Evolutionary conservation across 2,888 invertebrate species (phyloP).

Genomic region (Archips crataeganus): DNA sequence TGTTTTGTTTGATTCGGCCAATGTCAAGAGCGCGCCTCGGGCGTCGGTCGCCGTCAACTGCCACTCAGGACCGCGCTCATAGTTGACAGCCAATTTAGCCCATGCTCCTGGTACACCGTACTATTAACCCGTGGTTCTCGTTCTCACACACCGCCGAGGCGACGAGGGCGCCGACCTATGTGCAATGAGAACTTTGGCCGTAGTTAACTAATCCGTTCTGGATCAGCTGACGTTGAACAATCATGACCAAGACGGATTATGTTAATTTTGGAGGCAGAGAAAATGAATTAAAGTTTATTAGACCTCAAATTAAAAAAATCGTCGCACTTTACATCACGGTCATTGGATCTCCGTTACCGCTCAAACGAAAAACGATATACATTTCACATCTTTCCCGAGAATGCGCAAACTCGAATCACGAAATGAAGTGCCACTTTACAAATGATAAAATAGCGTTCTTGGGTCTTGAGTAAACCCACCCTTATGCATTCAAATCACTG

Average conservation of each 20-base stretch:
- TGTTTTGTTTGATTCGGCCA: constrained; percentile 64
- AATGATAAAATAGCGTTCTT: not conserved
- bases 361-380: not conserved
- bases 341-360: not conserved
- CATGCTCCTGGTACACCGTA: constrained; percentile 60
- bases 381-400: not conserved
- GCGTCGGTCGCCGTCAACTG: constrained; percentile 52
- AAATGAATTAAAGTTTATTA: not conserved
- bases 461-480: constrained; percentile 2
- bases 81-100: constrained; percentile 84
- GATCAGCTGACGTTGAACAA: not conserved
- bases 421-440: not conserved
- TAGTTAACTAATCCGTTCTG: constrained; percentile 10
- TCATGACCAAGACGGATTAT: constrained; percentile 1
- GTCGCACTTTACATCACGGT: not conserved
- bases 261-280: not conserved
- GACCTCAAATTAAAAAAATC: not conserved
- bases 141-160: constrained; percentile 37
- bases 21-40: constrained; percentile 55
- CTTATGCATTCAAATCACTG: constrained; percentile 34
- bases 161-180: constrained; percentile 23
- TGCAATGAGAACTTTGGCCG: constrained; percentile 17
- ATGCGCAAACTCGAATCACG: too few relatives aligned
- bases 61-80: constrained; percentile 71
- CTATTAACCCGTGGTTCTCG: constrained; percentile 42